Evolutionary conservation across 2,888 invertebrate genomes (phyloP), one percentile per base, ranked within the genome.

Genomic region (Hyposoter didymator): DNA sequence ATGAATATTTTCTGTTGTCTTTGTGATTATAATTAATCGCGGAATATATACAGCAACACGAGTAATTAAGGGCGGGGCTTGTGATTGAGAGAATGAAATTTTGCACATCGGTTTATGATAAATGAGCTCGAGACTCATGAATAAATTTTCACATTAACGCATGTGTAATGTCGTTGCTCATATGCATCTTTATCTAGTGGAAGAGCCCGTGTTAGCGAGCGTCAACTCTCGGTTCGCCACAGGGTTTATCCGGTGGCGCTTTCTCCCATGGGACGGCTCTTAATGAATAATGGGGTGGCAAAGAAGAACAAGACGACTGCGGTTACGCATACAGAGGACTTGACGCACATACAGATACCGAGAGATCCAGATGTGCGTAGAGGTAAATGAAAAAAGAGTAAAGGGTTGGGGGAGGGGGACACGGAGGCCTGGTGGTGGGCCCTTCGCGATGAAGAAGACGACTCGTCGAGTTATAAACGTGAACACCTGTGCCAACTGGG

Each of bases 401-500:
- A 28, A 55, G 35, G 17, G 39, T 49, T 28, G 55, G 49, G 43
- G 47, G 35, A 14, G 70, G 74, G 55, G 47, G 64, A 35, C 32
- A 80, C 28, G 72, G 66, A 62, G 47, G 28, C 52, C 78, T n/a
- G 69, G 69, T 66, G 73, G 12, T 69, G 67, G 78, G 52, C 66
- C 62, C 76, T 69, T 74, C 66, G 72, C 66, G 76, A 74, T 28
- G 59, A 78, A 67, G 52, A 73, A 49, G 62, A 66, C 49, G 78
- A 79, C 78, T 78, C 73, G 89, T 88, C 89, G 88, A 91, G 90
- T 90, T 90, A 90, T 91, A 90, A 80, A 80, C 73, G 73, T 86
- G 91, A 92, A 93, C 93, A 93, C 92, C 93, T 93, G 93, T 93
- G 93, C 93, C 93, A 93, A 93, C 93, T 93, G 93, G 93, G 92